Evolutionary conservation across 1,140 invertebrate genomes (phyloP).

Genomic region (Drosophila sp.): DNA sequence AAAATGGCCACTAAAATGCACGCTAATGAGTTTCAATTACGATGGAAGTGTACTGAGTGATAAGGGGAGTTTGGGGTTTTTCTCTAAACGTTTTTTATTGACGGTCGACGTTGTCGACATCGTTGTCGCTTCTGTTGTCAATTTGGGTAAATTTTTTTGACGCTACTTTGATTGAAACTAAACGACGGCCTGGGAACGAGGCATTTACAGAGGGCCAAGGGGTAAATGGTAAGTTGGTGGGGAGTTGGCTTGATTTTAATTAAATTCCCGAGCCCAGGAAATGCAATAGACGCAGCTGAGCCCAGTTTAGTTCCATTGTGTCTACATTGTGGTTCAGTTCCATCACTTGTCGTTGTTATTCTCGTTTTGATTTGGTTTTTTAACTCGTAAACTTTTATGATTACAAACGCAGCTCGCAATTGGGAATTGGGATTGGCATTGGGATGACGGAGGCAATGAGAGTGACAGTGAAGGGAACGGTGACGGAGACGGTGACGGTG

Average conservation of each 20-base stretch:
- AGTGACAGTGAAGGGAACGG: too few relatives aligned
- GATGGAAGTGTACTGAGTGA: conserved; percentile 40
- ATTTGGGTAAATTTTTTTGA: conserved; percentile 69
- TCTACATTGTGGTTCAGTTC: conserved; percentile 30
- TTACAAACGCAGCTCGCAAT: conserved; percentile 50
- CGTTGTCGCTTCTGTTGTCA: conserved; percentile 74
- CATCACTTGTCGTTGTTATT: conserved; percentile 71
- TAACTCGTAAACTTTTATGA: conserved; percentile 77
- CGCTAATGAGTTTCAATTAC: conserved; percentile 84
- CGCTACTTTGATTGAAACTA: conserved; percentile 83
- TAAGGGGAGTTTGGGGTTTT: conserved; percentile 7
- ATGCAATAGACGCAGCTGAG: conserved; percentile 72
- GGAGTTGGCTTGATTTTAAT: conserved; percentile 71
- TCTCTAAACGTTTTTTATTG: conserved; percentile 69
- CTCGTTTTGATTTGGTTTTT: conserved; percentile 19
- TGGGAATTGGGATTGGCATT: background rate
- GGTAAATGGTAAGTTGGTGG: background rate
- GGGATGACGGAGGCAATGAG: too few relatives aligned
- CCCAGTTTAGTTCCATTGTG: conserved; percentile 17
- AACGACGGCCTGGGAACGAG: conserved; percentile 57
- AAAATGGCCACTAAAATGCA: conserved; percentile 80
- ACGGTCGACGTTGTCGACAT: conserved; percentile 35
- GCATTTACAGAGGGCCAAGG: conserved; percentile 2
- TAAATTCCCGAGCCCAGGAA: conserved; percentile 77
- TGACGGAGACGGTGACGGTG: too few relatives aligned